Evolutionary conservation across 2,797 vertebrate genomes (phyloP), one percentile per base, ranked within the genome.

Genomic region (Phrynocephalus forsythii): DNA sequence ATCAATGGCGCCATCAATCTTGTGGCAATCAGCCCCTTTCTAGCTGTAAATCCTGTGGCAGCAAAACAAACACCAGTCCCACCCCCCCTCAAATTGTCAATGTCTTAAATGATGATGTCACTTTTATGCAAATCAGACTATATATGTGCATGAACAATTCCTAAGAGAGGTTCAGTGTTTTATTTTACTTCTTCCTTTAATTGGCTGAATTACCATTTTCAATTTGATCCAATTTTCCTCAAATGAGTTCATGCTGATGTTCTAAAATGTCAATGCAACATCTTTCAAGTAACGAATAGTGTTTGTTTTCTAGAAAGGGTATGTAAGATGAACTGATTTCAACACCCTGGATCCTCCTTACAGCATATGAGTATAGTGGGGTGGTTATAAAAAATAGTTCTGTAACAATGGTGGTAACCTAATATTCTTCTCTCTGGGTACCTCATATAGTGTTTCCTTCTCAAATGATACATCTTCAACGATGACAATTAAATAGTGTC

Each of bases 11-110:
- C 26, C 33, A 50, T 9, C 0, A 60, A 6, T 73, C 52, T 68
- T 18, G 10, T 1, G 11, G 76, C 90, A 90, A 91, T 82, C 87
- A 92, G 87, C 28, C 28, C 38, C 16, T 67, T 63, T 38, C 69
- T n/a, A 10, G 63, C 20, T n/a, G 7, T 26, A 76, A 38, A 79
- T 76, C 63, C 38, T 6, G 28, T 87, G 76, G 89, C 73, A 90
- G 18, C 48, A 76, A 79, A 50, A 38, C n/a, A 1, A 85, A 10
- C 18, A 44, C 38, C 38, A 44, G 38, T 44, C 26, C 38, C 26
- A 0, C 26, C 79, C 8, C 0, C 2, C 67, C 60, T 8, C 11
- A 60, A 60, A 67, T 16, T 85, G 0, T 20, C 22, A 38, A 5
- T 82, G 6, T 5, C 76, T 86, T 87, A 87, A 88, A 86, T 6